These are phyloP conservation scores for Narcine bancroftii DNA, from an alignment of 2,113 vertebrate species.

Conservation along the genomic window DNA sequence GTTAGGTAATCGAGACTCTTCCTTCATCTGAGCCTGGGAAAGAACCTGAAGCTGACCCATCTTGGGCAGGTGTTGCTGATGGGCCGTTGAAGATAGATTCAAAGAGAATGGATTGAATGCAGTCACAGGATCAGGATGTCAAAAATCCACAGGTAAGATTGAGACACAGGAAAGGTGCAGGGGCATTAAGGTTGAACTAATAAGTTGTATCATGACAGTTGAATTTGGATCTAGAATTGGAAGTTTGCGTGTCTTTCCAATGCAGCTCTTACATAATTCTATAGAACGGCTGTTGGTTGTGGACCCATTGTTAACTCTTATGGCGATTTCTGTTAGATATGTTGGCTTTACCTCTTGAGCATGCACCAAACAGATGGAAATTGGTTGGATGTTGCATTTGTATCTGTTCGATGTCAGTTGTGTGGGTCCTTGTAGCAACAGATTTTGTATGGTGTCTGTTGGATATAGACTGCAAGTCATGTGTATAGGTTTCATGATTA, in stretches of 20 bases:
- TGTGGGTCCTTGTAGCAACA: neutral
- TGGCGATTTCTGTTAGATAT: neutral
- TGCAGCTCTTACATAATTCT: neutral
- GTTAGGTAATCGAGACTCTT: no score
- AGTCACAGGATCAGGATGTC: no score
- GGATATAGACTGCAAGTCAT: neutral
- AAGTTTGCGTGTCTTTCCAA: neutral
- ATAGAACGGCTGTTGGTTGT: neutral
- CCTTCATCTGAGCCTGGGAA: no score
- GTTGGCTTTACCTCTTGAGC: neutral
- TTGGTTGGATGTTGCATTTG: neutral
- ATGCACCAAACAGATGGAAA: neutral
- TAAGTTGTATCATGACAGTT: neutral
- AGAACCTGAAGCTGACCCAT: no score
- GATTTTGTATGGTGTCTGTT: neutral
- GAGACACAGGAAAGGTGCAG: no score
- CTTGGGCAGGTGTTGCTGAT: no score
- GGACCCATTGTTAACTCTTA: neutral
- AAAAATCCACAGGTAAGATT: no score
- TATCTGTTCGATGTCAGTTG: neutral
- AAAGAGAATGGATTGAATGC: no score
- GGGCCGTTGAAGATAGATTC: no score
- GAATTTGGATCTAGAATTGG: neutral
- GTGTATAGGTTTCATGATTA: neutral
- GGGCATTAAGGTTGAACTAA: no score